These are phyloP conservation scores for Morone saxatilis DNA, from an alignment of 2,113 vertebrate species.

Conservation along the genomic window DNA sequence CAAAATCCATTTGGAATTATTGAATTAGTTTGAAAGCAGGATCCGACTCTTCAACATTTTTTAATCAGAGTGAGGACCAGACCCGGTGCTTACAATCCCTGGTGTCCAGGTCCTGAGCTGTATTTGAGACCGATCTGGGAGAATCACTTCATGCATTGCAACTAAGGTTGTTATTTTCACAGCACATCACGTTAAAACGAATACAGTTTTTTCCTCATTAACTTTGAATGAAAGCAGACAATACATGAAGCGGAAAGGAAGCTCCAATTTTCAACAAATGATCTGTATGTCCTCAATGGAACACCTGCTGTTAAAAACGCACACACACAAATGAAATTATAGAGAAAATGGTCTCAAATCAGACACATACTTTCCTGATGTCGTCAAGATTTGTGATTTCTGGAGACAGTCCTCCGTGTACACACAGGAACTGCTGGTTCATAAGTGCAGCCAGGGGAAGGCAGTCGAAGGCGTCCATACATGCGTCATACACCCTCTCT, in stretches of 20 bases:
- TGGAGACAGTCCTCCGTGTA: conserved; percentile 97
- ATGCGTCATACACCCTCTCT: conserved; percentile 96
- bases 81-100: conserved; percentile 15
- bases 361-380: conserved; percentile 97
- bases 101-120: conserved; percentile 28
- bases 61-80: conserved; percentile 60
- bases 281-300: not conserved
- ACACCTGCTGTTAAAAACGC: conserved; percentile 28
- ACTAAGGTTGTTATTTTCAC: conserved; percentile 39
- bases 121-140: conserved; percentile 38
- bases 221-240: conserved; percentile 32
- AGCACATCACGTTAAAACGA: conserved; percentile 37
- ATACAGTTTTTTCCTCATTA: conserved; percentile 21
- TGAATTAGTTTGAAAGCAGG: conserved; percentile 73
- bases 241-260: conserved; percentile 9
- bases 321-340: conserved; percentile 28
- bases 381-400: conserved; percentile 99
- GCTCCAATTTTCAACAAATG: conserved; percentile 23
- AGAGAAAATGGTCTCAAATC: conserved; percentile 31
- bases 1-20: conserved; percentile 78
- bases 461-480: conserved; percentile 99
- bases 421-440: conserved; percentile 99
- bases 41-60: conserved; percentile 61
- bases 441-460: conserved; percentile 98
- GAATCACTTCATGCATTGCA: conserved; percentile 27